These are phyloP conservation scores for Coptodon bakossiorum DNA, from an alignment of 2,113 vertebrate species.

Conservation along the genomic window DNA sequence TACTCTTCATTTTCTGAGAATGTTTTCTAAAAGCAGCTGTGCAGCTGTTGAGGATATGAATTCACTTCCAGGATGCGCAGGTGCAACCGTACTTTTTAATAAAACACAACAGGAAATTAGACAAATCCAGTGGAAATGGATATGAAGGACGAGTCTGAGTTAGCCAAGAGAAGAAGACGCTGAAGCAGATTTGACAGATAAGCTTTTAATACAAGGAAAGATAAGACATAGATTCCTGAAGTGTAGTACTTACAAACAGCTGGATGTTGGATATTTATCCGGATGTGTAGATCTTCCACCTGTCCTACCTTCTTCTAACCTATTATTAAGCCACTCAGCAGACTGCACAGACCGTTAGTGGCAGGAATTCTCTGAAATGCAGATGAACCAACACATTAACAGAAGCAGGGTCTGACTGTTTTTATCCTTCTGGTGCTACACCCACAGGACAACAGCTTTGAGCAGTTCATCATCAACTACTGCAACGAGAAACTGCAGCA, in stretches of 20 bases:
- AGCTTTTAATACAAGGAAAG: neutral
- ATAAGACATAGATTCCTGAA: neutral
- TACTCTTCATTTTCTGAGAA: neutral
- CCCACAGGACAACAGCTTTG: conserved; percentile 94
- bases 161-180: neutral
- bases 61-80: neutral
- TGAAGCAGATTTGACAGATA: neutral
- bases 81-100: neutral
- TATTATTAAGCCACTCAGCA: neutral
- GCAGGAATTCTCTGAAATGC: neutral
- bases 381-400: neutral
- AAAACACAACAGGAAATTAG: neutral
- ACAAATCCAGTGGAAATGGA: neutral
- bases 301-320: neutral
- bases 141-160: neutral
- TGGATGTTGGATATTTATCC: neutral
- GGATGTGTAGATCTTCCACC: neutral
- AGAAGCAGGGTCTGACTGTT: neutral
- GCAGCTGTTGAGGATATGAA: neutral
- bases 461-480: conserved; percentile 99
- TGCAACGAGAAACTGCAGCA: conserved; percentile 98
- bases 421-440: neutral
- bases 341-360: neutral
- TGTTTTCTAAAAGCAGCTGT: neutral
- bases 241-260: neutral